Base-by-base conservation (phyloP, 2,113 vertebrate species). In the Pterocles gutturalis region DNA sequence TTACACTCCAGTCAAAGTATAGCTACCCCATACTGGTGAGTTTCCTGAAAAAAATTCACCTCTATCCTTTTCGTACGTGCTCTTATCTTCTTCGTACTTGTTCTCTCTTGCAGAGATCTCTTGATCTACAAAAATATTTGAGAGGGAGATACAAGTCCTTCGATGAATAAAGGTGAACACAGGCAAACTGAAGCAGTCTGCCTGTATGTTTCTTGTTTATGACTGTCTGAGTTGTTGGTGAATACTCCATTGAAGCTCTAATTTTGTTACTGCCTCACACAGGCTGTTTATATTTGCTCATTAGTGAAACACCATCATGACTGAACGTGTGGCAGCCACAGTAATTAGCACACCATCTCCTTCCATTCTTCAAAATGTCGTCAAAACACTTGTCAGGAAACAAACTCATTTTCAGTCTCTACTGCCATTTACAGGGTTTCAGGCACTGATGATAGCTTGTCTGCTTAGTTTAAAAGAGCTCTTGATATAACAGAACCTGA, bases 401-500 rank as follows among this genome's bases (percentile, higher is more conserved):
- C 98, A 98, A 98, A 98, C 97, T 98, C 96, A 97, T 98, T 98
- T 98, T 97, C 97, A 71, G 95, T 93, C 97, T 98, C 96, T 96
- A 87, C 97, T 93, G 46, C 94, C 97, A 98, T 98, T 98, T 98
- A 96, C 97, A 97, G 94, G 95, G 97, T 98, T 98, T 97, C 95
- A 95, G 97, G 97, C 97, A 75, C 97, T 97, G 98, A 98, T 98
- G 98, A 98, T 98, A 98, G 97, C 98, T 98, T 98, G 98, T 98
- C 98, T 98, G 95, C 96, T 97, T 96, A 97, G 97, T 98, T 98
- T 98, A 98, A 98, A 98, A 98, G 97, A 98, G 96, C 97, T 96
- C 97, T 98, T 98, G 98, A 98, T 98, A 95, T 98, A 98, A 98
- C 98, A 98, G 98, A 98, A 98, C 95, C 97, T 98, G 98, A 98